These are phyloP conservation scores for Todus mexicanus DNA, from an alignment of 2,797 vertebrate species.

Conservation along the genomic window DNA sequence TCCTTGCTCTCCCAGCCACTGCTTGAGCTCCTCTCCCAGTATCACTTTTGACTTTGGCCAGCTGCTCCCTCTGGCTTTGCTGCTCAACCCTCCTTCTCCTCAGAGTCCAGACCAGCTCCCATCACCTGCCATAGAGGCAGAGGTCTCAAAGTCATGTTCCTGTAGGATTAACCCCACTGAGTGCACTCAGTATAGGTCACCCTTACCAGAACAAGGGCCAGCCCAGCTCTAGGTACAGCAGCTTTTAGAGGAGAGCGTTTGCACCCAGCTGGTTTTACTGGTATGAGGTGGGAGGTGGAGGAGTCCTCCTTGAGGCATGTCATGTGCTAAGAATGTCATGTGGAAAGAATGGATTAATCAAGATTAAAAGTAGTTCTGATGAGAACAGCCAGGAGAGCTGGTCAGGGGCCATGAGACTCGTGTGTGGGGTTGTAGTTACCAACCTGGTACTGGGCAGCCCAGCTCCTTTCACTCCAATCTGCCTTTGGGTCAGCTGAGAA, in stretches of 20 bases:
- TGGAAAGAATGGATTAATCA: neutral
- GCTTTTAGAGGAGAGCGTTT: neutral
- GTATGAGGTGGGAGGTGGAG: neutral
- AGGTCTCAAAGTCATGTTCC: neutral
- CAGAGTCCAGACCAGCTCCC: neutral
- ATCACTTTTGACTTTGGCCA: neutral
- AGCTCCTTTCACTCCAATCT: neutral
- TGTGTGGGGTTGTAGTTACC: neutral
- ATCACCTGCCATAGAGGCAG: neutral
- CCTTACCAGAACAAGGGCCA: neutral
- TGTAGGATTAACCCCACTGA: neutral
- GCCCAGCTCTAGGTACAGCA: neutral
- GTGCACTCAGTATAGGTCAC: neutral
- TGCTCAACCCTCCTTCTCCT: neutral
- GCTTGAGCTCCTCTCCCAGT: neutral
- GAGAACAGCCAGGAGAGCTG: fast-evolving
- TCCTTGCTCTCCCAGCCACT: neutral
- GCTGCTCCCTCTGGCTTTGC: neutral
- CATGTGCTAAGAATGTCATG: neutral
- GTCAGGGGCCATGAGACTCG: fast-evolving
- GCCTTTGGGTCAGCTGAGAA: neutral
- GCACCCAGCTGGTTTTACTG: neutral
- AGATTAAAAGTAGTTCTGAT: neutral
- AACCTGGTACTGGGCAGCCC: neutral
- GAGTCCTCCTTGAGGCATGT: neutral